phyloP scores from a whole-genome alignment of 35 echinoderm and acorn worm genomes.

The Apostichopus parvimensis region DNA sequence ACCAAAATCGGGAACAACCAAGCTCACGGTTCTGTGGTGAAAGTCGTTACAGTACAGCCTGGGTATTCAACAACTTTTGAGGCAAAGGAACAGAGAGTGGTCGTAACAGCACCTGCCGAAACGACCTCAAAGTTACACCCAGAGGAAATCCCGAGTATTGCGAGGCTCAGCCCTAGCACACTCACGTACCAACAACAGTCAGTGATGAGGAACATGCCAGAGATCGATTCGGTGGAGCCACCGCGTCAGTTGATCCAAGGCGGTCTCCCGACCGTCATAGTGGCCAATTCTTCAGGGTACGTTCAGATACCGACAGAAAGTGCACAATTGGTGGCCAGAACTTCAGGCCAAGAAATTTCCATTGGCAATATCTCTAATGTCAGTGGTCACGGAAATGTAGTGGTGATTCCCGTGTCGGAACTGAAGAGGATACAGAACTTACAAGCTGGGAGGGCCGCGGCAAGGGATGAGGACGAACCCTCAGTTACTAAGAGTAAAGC shows the following conservation, averaged over 20 bases:
- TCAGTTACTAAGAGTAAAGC: neutral
- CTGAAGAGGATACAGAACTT: conserved; percentile 9
- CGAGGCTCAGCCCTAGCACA: conserved; percentile 27
- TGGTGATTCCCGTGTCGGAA: neutral
- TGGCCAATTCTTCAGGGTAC: neutral
- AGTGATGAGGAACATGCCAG: conserved; percentile 8
- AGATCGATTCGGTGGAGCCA: conserved; percentile 19
- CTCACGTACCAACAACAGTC: conserved; percentile 26
- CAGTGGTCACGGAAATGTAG: neutral
- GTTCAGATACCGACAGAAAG: neutral
- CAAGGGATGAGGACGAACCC: conserved; percentile 5
- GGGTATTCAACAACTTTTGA: neutral
- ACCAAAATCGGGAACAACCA: neutral
- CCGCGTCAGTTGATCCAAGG: neutral
- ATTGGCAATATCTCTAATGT: neutral
- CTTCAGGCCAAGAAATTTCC: neutral
- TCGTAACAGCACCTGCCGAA: neutral
- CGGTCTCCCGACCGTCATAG: conserved; percentile 6
- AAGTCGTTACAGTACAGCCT: neutral
- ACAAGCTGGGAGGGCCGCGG: neutral
- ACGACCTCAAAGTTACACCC: neutral
- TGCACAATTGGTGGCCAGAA: neutral
- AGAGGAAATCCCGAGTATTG: neutral
- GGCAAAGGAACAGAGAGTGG: neutral
- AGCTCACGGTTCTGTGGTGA: neutral